Base-by-base conservation (phyloP, 2,113 vertebrate species). In the Aspiorhynchus laticeps region DNA sequence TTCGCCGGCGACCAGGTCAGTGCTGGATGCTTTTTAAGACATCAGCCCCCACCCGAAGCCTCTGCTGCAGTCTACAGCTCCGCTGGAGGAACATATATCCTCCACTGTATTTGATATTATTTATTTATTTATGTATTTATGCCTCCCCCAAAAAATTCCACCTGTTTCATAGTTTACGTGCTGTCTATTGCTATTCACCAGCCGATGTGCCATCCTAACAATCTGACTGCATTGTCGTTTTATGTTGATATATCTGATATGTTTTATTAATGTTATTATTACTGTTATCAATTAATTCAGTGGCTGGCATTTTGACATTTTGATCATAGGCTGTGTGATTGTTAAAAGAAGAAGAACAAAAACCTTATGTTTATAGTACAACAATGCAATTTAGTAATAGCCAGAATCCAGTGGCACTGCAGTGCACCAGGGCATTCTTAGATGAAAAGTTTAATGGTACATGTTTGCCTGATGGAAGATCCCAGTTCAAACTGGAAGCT, bases 1-100 rank as follows among this genome's bases (percentile, higher is more conserved):
- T 97, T 21, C 95, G 96, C 75, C 94, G 96, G 94, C 96, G 96
- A 96, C 95, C 97, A 97, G 97, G 98, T 96, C 92, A 96, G 96
- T 96, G 87, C 53, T 84, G 77, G 48, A 73, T 71, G 56, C 63
- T 43, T 80, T 80, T 73, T 43, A n/a, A 48, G 28, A 41, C 90
- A 43, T 74, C 53, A 15, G 46, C 86, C 69, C 83, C 90, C 82
- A 91, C 91, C 91, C 92, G 89, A 91, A 89, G 87, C 80, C 87
- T 91, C 91, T 91, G 89, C 93, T 91, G 94, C 94, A 93, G 93
- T 94, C 93, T 77, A 73, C 83, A 86, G 89, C 90, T 91, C 86
- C 83, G 85, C 51, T 51, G 87, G 84, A 93, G 89, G 88, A 90
- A 85, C 85, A 92, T 90, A 65, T 89, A 91, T 91, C 86, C 90